phyloP scores from a whole-genome alignment of 2,888 invertebrate species.

The Belgica antarctica region DNA sequence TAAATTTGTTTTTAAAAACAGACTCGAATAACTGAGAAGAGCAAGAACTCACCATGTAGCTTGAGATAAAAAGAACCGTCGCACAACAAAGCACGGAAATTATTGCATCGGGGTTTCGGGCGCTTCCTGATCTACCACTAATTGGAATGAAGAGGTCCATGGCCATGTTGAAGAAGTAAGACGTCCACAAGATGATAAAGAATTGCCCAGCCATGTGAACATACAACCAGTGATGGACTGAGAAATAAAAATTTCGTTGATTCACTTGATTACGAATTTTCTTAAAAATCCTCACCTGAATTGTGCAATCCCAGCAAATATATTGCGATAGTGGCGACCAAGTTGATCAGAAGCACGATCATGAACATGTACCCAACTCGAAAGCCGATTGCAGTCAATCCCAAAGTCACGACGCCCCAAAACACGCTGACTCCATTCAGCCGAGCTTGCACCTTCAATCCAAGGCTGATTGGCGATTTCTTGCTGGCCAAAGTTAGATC shows the following conservation, averaged over 20 bases:
- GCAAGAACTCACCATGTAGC: conserved; percentile 53
- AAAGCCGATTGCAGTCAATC: conserved; percentile 49
- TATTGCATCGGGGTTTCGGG: conserved; percentile 56
- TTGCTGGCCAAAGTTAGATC: not conserved
- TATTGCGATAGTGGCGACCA: conserved; percentile 46
- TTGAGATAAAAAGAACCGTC: conserved; percentile 53
- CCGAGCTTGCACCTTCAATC: conserved; percentile 49
- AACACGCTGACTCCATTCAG: conserved; percentile 49
- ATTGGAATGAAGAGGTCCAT: conserved; percentile 54
- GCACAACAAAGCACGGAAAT: conserved; percentile 53
- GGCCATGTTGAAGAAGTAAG: conserved; percentile 49
- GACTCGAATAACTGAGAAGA: too few relatives aligned
- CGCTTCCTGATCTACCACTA: conserved; percentile 55
- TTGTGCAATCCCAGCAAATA: conserved; percentile 48
- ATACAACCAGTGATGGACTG: conserved; percentile 50
- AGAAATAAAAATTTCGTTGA: conserved; percentile 34
- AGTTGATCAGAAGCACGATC: conserved; percentile 48
- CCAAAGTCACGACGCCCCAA: conserved; percentile 49
- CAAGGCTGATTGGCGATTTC: conserved; percentile 50
- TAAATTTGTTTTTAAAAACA: not conserved
- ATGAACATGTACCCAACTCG: conserved; percentile 49
- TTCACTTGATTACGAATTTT: too few relatives aligned
- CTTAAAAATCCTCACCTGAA: conserved; percentile 48
- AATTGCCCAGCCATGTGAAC: conserved; percentile 49
- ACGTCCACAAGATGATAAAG: conserved; percentile 49